Evolutionary conservation across 2,113 vertebrate genomes (phyloP), one percentile per base, ranked within the genome.

Genomic region (Trematomus loennbergii): DNA sequence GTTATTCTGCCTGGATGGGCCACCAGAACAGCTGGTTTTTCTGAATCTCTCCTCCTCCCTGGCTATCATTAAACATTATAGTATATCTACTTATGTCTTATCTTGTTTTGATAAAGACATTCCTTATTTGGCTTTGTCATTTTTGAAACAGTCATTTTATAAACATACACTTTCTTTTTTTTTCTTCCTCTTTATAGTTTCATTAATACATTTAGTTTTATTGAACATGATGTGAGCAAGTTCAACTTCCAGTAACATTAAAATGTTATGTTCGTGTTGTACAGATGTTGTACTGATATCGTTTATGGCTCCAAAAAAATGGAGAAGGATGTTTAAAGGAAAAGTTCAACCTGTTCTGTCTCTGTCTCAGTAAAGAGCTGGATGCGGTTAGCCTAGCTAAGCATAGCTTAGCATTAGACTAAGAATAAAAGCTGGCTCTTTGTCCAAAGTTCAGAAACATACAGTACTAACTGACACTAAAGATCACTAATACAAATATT

Each of bases 71-170:
- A 69, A 72, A 75, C 36, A 75, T 64, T 1, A 13, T 15, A 59
- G 9, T 53, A 64, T 36, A 62, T 63, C n/a, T 53, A 60, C 50
- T 71, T 1, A 67, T 53, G 36, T n/a, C 57, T 73, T 48, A n/a
- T 22, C 62, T 84, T 78, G 79, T 75, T 85, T 80, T 81, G 54
- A 78, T 82, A 55, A 82, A 85, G 25, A 49, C 48, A 59, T 54
- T 55, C 12, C 80, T 80, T 55, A 46, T 72, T 79, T 75, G 53
- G 29, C 50, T 66, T 55, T 77, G 61, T 72, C 12, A 9, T 67
- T 79, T 71, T 12, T 22, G 40, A 62, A 61, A 55, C 12, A n/a
- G 33, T 75, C 13, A 43, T 72, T 67, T 58, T 77, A 50, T 72
- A 71, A 72, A 72, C 48, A 80, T 5, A 13, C 12, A 25, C 3